Percentiles rank a stretch among this genome's conserved stretches.
phyloP scores from a whole-genome alignment of 2,797 vertebrate genomes.

The Tarsius wallacei region DNA sequence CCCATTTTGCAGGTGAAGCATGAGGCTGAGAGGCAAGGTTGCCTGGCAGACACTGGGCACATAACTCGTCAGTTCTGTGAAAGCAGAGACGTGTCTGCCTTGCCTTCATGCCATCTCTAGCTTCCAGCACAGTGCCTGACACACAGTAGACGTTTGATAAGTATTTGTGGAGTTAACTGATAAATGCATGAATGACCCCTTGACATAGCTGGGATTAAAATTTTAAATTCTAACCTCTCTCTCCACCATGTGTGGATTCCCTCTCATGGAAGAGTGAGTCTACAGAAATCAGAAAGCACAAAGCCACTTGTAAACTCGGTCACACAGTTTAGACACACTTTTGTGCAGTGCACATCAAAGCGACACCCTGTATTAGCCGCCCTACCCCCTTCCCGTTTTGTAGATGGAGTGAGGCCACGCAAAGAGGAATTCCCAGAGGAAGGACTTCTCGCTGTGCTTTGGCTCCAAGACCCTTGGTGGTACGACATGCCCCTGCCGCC shows the following conservation, averaged over 20 bases:
- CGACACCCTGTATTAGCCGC: neutral
- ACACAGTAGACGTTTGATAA: neutral
- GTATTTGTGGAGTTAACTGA: constrained; percentile 44
- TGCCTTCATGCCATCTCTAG: neutral
- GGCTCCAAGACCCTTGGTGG: neutral
- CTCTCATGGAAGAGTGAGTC: neutral
- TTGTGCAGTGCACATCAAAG: neutral
- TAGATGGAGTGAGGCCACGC: neutral
- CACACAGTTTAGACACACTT: constrained; percentile 3
- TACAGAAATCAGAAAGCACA: constrained; percentile 45
- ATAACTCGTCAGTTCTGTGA: neutral
- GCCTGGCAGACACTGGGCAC: neutral
- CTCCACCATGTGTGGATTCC: neutral
- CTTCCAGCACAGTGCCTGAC: neutral
- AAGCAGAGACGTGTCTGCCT: neutral
- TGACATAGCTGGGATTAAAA: neutral
- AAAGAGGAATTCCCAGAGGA: neutral
- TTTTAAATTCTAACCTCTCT: neutral
- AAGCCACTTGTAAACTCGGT: neutral
- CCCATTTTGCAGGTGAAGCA: constrained; percentile 17
- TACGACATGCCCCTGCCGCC: no score
- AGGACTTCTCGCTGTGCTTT: neutral
- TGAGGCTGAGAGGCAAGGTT: neutral
- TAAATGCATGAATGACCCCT: neutral
- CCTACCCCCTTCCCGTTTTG: neutral